Conservation (phyloP, 2,797 vertebrate species). For the Leucoraja ocellata region DNA sequence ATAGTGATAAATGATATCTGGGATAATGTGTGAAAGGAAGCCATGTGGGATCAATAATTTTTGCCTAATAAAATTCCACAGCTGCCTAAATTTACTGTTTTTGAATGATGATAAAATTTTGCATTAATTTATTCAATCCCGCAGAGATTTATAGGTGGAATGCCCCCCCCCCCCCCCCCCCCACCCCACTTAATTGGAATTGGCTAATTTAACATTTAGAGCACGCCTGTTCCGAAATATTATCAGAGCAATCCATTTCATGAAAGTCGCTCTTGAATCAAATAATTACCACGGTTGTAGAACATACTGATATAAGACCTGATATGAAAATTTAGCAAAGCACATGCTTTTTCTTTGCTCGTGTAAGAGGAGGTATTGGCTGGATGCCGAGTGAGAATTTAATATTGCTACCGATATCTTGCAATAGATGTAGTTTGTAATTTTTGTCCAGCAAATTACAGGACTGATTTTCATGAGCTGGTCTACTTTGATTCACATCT, state of each 20-base stretch:
- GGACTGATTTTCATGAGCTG: background rate
- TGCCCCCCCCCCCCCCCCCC: background rate
- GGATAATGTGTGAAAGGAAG: background rate
- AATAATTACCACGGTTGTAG: background rate
- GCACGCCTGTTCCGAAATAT: background rate
- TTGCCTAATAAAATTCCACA: background rate
- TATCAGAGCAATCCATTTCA: background rate
- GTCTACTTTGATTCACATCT: background rate
- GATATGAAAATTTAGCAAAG: background rate
- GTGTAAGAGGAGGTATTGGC: background rate
- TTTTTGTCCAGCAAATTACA: background rate
- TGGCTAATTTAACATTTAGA: background rate
- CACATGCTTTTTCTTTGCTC: conserved; percentile 13
- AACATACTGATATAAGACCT: too few relatives aligned
- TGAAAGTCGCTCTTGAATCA: background rate
- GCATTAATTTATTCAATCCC: background rate
- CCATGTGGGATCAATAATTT: background rate
- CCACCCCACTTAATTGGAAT: background rate
- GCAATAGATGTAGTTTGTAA: background rate
- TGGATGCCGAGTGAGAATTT: background rate
- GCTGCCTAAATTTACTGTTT: background rate
- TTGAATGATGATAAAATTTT: background rate
- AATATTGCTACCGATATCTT: too few relatives aligned
- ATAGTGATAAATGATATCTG: background rate
- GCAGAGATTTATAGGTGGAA: background rate